These are phyloP conservation scores for Plagodis pulveraria DNA, from an alignment of 2,888 invertebrate species.

Conservation along the genomic window DNA sequence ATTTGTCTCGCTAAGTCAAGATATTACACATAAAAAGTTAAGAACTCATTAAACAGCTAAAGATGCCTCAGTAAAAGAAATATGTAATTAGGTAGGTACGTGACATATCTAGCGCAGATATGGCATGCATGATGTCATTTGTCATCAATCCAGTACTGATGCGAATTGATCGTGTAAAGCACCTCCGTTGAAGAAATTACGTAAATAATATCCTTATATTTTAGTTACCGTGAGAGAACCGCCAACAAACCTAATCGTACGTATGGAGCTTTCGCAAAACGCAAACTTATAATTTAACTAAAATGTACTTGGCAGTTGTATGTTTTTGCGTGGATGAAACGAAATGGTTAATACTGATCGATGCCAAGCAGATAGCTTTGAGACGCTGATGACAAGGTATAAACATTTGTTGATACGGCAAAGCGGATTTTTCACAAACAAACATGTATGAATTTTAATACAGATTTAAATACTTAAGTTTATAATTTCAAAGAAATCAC, in stretches of 20 bases:
- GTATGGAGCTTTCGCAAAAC: constrained; percentile 29
- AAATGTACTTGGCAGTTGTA: constrained; percentile 55
- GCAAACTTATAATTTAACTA: constrained; percentile 43
- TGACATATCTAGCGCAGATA: too few relatives aligned
- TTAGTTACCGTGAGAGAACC: not conserved
- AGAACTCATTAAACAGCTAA: too few relatives aligned
- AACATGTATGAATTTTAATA: not conserved
- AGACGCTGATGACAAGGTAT: not conserved
- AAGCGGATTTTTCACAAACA: constrained; percentile 1
- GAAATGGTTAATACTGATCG: constrained; percentile 74
- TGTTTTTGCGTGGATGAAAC: constrained; percentile 47
- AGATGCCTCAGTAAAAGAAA: too few relatives aligned
- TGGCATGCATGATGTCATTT: too few relatives aligned
- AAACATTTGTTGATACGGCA: not conserved
- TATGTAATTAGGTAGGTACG: too few relatives aligned
- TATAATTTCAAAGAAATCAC: not conserved
- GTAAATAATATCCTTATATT: not conserved
- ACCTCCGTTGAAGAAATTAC: too few relatives aligned
- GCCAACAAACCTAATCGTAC: constrained; percentile 2
- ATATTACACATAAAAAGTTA: too few relatives aligned
- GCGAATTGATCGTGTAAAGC: too few relatives aligned
- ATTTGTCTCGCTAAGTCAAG: too few relatives aligned
- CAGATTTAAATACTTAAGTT: not conserved
- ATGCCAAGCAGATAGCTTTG: constrained; percentile 67
- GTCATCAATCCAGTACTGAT: too few relatives aligned